These are phyloP conservation scores for Ceryle rudis DNA, from an alignment of 2,797 vertebrate genomes.

Conservation along the genomic window DNA sequence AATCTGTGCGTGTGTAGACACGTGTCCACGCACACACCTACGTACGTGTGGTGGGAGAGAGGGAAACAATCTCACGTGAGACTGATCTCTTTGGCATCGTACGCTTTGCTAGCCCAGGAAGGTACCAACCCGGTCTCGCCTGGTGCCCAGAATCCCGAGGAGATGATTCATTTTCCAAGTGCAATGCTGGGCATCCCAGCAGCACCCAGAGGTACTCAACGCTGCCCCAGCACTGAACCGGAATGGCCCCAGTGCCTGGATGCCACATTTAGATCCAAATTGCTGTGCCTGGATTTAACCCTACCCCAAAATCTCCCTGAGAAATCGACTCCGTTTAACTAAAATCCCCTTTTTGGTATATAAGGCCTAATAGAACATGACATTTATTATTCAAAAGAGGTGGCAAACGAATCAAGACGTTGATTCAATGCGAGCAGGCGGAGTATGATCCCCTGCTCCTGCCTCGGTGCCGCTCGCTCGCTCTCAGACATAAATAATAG, in stretches of 20 bases:
- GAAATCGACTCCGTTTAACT: neutral
- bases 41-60: rapidly evolving
- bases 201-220: neutral
- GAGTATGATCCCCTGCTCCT: neutral
- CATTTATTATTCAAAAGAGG: neutral
- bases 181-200: neutral
- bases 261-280: rapidly evolving
- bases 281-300: neutral
- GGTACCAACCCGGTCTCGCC: no score
- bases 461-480: neutral
- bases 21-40: rapidly evolving
- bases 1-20: rapidly evolving
- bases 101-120: rapidly evolving
- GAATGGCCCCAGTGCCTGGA: neutral
- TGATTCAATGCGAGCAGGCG: neutral
- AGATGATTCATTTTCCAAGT: neutral
- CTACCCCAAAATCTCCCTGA: neutral
- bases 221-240: neutral
- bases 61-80: no score
- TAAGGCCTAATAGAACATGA: neutral
- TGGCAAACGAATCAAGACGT: neutral
- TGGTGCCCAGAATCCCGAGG: rapidly evolving
- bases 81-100: rapidly evolving
- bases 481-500: conserved; percentile 29
- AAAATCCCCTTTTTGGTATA: neutral